Percentiles rank a stretch among this genome's conserved stretches.
Conservation (phyloP, 2,113 vertebrate genomes). For the Pelusios castaneus region DNA sequence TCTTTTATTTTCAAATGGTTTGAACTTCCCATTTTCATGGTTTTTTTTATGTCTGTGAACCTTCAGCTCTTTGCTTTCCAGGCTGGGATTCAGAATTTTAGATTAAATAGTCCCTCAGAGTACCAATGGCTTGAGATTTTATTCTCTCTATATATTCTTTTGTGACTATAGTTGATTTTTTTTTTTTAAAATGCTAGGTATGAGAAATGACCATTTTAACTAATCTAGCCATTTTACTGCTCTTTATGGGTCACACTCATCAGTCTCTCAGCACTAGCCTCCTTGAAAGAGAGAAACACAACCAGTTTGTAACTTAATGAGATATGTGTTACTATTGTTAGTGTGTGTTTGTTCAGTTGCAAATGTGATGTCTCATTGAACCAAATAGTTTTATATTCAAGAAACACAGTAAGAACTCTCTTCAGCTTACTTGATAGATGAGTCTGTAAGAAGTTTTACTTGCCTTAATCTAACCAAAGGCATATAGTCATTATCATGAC, state of each 20-base stretch:
- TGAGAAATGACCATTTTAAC: not conserved
- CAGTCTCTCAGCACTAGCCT: slow-evolving; percentile 2
- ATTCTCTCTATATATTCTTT: accelerated
- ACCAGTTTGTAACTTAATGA: not conserved
- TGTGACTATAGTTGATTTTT: not conserved
- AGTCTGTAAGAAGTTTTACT: not conserved
- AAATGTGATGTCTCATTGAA: not conserved
- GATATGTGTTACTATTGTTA: slow-evolving; percentile 52
- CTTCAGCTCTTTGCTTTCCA: not conserved
- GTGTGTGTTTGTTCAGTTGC: not conserved
- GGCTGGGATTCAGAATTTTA: not conserved
- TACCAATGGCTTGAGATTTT: not conserved
- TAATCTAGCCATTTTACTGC: not conserved
- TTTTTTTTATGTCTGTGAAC: not conserved
- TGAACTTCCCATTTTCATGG: not conserved
- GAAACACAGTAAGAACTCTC: not conserved
- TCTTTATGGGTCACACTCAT: slow-evolving; percentile 2
- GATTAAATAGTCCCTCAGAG: not conserved
- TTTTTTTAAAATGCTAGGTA: not conserved
- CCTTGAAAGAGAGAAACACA: not conserved
- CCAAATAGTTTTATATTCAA: not conserved
- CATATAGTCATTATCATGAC: accelerated
- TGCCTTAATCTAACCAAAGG: not conserved
- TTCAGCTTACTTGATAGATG: accelerated
- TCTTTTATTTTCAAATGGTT: not conserved